Percentiles rank a stretch among this genome's conserved stretches.
phyloP scores from a whole-genome alignment of 2,888 invertebrate genomes.

The Norana najaformis region DNA sequence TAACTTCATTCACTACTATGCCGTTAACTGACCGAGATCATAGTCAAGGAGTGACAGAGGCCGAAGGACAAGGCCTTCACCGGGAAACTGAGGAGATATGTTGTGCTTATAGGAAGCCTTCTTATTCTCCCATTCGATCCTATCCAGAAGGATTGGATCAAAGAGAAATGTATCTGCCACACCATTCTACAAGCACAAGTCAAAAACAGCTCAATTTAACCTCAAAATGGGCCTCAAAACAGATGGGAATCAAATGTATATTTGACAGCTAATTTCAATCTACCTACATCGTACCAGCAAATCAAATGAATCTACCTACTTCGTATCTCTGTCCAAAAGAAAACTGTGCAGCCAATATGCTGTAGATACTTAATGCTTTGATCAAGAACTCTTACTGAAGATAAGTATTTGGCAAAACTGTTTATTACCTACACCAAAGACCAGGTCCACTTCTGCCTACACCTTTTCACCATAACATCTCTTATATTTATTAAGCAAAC shows the following conservation, averaged over 20 bases:
- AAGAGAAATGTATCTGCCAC: conserved; percentile 64
- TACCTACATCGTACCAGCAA: background rate
- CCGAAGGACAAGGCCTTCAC: conserved; percentile 78
- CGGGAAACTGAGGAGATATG: conserved; percentile 74
- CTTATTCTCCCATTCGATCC: conserved; percentile 66
- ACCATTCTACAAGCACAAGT: conserved; percentile 15
- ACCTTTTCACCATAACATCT: no score
- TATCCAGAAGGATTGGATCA: conserved; percentile 71
- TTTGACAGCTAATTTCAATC: no score
- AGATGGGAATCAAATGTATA: background rate
- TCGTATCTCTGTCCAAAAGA: no score
- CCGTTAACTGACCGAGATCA: conserved; percentile 69
- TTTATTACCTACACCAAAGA: no score
- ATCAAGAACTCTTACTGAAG: no score
- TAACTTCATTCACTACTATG: background rate
- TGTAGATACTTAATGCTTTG: no score
- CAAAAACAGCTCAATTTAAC: background rate
- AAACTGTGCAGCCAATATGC: no score
- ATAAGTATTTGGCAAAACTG: no score
- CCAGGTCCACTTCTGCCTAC: no score
- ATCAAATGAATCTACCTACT: background rate
- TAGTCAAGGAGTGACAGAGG: conserved; percentile 80
- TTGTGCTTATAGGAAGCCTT: conserved; percentile 70
- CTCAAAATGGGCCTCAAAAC: background rate
- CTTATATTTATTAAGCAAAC: no score